Base-by-base conservation (phyloP, 2,888 invertebrate species). In the Heteromyza rotundicornis region DNA sequence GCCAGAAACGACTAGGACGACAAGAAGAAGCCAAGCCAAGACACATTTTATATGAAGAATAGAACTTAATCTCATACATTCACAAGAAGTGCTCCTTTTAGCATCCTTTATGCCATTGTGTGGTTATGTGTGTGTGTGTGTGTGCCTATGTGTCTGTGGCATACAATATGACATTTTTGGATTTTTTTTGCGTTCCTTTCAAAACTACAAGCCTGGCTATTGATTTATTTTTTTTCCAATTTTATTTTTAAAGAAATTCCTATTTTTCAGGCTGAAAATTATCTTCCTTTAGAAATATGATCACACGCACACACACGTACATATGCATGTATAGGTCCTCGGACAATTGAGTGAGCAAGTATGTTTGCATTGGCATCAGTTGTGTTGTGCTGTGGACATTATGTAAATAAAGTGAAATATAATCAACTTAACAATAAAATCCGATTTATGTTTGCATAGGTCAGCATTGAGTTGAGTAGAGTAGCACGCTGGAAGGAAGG, bases 71-170 rank as follows among this genome's bases (percentile, higher is more conserved):
- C 75, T 66, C 64, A 58, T 70, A 71, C 72, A 75, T 74, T 74
- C 75, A 76, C 73, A 74, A 69, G 53, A 74, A 70, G 75, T 71
- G 75, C 71, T 70, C 74, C 72, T 74, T 73, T 62, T 64, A 70
- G 59, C 50, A 53, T 64, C 47, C 40, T 40, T 40, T 40, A 32
- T 32, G 32, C 40, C n/a, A 40, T 40, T 14, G 10, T 40, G 32
- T 40, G 40, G 10, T 3, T n/a, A n/a, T 40, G 32, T 32, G 32
- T 32, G 32, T 8, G 32, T 32, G 32, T 40, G 40, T 14, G 10
- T 40, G 32, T 40, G 40, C 40, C 10, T n/a, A n/a, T 40, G 32
- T 32, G 32, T 32, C 7, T 8, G 32, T 32, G 32, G 12, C 32
- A 32, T 32, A 32, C 40, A 40, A 40, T 12, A 40, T 3, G 14